Percentiles rank a stretch among this genome's conserved stretches.
Conservation (phyloP, 2,797 vertebrate species). For the Enteromius argenteus region DNA sequence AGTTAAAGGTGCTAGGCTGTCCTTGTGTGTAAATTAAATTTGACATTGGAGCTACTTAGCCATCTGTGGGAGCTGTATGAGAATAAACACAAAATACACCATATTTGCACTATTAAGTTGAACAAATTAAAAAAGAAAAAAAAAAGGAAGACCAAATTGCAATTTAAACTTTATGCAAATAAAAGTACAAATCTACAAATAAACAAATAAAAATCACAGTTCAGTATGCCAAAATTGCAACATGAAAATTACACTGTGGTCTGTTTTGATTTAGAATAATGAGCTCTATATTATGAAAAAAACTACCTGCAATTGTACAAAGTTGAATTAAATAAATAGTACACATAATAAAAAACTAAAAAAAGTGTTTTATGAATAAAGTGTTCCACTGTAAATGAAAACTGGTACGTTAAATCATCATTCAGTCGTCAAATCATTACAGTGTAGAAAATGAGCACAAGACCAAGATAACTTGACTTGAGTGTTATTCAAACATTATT, state of each 20-base stretch:
- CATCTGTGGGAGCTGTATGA: not conserved
- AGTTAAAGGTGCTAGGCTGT: not conserved
- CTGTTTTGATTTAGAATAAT: not conserved
- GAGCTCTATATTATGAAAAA: not conserved
- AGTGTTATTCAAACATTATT: not conserved
- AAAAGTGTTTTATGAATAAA: not conserved
- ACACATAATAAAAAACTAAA: not conserved
- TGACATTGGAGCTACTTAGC: not conserved
- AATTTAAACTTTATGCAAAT: not conserved
- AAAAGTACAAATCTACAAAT: not conserved
- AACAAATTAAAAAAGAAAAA: no score
- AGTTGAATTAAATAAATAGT: not conserved
- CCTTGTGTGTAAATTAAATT: not conserved
- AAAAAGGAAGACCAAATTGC: not conserved
- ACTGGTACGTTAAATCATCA: not conserved
- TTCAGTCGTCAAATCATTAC: not conserved
- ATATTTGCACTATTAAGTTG: not conserved
- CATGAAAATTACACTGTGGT: not conserved
- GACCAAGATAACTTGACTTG: not conserved
- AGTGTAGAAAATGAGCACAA: not conserved
- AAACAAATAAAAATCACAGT: not conserved
- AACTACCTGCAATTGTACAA: not conserved
- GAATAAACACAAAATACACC: not conserved
- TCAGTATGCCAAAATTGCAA: not conserved
- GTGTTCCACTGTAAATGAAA: not conserved